Conservation (phyloP, 2,888 invertebrate species). For the Cheilosia soror region DNA sequence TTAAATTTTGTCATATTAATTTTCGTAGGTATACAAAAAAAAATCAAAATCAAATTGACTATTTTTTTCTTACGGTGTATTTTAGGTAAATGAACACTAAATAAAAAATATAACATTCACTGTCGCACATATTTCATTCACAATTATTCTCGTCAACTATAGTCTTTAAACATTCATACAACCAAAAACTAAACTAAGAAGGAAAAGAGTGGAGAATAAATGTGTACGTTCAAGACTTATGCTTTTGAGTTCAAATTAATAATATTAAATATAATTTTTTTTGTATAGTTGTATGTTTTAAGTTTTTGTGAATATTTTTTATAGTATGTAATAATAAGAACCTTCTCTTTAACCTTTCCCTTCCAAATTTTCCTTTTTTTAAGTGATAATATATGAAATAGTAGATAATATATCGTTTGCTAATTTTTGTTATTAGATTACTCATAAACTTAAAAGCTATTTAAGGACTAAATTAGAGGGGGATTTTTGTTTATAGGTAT, state of each 20-base stretch:
- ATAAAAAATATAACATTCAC: constrained; percentile 41
- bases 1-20: constrained; percentile 2
- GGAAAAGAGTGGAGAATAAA: constrained; percentile 11
- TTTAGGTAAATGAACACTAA: constrained; percentile 15
- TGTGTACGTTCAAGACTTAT: neutral
- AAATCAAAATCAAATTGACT: constrained; percentile 6
- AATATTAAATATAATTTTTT: neutral
- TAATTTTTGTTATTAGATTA: constrained; percentile 33
- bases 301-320: constrained; percentile 25
- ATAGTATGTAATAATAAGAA: constrained; percentile 4
- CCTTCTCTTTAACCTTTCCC: constrained; percentile 14
- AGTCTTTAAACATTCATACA: constrained; percentile 42
- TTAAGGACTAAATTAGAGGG: constrained; percentile 57
- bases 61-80: neutral
- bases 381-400: constrained; percentile 46
- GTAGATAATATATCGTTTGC: constrained; percentile 33
- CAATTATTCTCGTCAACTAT: constrained; percentile 4
- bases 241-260: neutral
- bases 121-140: constrained; percentile 38
- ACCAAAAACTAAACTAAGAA: constrained; percentile 20
- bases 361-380: constrained; percentile 12
- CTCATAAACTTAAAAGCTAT: constrained; percentile 49
- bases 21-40: constrained; percentile 10
- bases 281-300: neutral
- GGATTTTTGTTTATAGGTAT: neutral